A percentile compares a stretch with the other conserved stretches of the same genome.
These are phyloP conservation scores for Gryllus longicercus DNA, from an alignment of 2,888 invertebrate genomes.

Conservation along the genomic window DNA sequence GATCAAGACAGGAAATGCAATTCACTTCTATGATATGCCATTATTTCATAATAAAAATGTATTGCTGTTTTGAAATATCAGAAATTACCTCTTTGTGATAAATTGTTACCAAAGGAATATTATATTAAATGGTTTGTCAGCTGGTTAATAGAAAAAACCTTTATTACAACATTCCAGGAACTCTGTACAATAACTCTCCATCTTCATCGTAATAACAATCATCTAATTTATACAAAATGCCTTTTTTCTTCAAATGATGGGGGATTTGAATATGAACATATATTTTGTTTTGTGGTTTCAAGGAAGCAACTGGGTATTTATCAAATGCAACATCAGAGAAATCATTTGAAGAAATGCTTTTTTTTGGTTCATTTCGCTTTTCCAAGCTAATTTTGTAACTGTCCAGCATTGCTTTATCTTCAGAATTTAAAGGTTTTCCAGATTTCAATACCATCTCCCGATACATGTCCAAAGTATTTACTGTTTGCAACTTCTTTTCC, in stretches of 20 bases:
- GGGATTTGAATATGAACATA: slow-evolving; percentile 65
- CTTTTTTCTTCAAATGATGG: slow-evolving; percentile 58
- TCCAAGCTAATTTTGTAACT: background rate
- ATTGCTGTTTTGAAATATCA: background rate
- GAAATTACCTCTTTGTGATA: no score
- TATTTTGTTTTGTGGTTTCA: slow-evolving; percentile 22
- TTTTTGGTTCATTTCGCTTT: background rate
- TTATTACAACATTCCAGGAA: slow-evolving; percentile 60
- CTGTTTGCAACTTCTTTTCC: background rate
- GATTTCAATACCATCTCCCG: background rate
- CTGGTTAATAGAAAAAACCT: no score
- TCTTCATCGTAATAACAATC: slow-evolving; percentile 79
- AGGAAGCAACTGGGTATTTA: background rate
- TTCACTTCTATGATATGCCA: no score
- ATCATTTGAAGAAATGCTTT: background rate
- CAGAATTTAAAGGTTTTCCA: background rate
- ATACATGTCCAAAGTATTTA: background rate
- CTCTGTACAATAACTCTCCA: slow-evolving; percentile 74
- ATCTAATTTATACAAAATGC: slow-evolving; percentile 67
- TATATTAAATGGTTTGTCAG: no score
- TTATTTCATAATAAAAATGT: background rate
- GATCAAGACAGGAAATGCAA: no score
- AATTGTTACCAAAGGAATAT: no score
- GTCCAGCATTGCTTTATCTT: background rate
- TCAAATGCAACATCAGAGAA: background rate